These are phyloP conservation scores for Ennomos erosarius DNA, from an alignment of 2,888 invertebrate genomes.

Conservation along the genomic window DNA sequence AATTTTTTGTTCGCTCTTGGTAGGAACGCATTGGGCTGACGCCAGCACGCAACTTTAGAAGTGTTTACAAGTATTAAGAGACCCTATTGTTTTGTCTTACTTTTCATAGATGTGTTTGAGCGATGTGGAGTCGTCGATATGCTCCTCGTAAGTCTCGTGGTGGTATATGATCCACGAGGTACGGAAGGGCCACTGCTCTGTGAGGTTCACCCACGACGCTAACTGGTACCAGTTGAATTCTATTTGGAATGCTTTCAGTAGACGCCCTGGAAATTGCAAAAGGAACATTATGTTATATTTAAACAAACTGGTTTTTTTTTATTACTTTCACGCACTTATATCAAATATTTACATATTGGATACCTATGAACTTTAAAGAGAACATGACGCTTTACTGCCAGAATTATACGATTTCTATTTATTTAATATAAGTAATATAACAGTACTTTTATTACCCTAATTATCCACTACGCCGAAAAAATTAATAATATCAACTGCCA, in stretches of 20 bases:
- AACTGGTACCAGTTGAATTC: constrained; percentile 99
- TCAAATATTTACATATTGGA: too few species aligned
- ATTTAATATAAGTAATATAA: too few species aligned
- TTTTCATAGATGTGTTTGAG: constrained; percentile 97
- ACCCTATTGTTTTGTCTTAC: constrained; percentile 84
- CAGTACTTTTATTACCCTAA: too few species aligned
- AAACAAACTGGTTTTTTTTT: not conserved
- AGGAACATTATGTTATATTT: not conserved
- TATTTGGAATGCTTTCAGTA: constrained; percentile 98
- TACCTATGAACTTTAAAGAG: too few species aligned
- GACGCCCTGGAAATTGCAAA: constrained; percentile 87
- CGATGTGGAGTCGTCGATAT: constrained; percentile 93
- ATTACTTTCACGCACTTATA: too few species aligned
- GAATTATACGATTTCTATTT: too few species aligned
- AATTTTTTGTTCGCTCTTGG: too few species aligned
- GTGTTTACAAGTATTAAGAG: not conserved
- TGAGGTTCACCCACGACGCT: constrained; percentile 99
- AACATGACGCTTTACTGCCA: too few species aligned
- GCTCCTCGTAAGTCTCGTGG: constrained; percentile 95
- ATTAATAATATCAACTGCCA: too few species aligned
- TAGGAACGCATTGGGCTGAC: too few species aligned
- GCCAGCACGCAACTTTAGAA: too few species aligned
- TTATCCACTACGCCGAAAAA: too few species aligned
- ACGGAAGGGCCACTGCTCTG: constrained; percentile 99
- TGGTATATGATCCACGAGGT: constrained; percentile 99